Evolutionary conservation across 2,888 invertebrate species (phyloP).

Genomic region (Bugula neritina): DNA sequence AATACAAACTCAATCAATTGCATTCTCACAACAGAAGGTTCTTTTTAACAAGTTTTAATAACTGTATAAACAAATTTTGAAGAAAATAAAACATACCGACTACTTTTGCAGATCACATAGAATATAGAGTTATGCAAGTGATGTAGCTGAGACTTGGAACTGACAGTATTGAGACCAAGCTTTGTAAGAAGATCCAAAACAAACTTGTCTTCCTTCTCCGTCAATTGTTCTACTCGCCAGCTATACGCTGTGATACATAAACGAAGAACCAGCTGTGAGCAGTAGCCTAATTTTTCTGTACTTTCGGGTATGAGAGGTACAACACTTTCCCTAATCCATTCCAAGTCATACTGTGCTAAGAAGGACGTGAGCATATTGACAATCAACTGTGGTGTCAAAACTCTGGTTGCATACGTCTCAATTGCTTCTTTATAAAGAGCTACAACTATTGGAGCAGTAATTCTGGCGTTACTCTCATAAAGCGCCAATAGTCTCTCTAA

Average conservation of each 20-base stretch:
- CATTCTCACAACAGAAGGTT: too few species aligned
- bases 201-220: background rate
- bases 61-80: too few species aligned
- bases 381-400: background rate
- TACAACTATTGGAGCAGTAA: background rate
- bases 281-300: background rate
- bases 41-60: too few species aligned
- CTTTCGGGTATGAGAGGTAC: background rate
- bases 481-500: background rate
- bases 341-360: conserved; percentile 1
- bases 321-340: conserved; percentile 1
- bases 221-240: background rate
- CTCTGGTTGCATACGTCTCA: background rate
- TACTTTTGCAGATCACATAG: too few species aligned
- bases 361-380: conserved; percentile 2
- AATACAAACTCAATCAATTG: too few species aligned
- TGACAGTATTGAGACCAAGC: too few species aligned
- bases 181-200: background rate
- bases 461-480: background rate
- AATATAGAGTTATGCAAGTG: too few species aligned
- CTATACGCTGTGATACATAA: background rate
- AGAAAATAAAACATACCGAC: too few species aligned
- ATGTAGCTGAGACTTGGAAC: too few species aligned
- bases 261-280: background rate
- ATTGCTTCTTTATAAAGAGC: background rate